Evolutionary conservation across 1,140 invertebrate genomes (phyloP), one percentile per base, ranked within the genome.

Genomic region (Frieseomelitta varia): DNA sequence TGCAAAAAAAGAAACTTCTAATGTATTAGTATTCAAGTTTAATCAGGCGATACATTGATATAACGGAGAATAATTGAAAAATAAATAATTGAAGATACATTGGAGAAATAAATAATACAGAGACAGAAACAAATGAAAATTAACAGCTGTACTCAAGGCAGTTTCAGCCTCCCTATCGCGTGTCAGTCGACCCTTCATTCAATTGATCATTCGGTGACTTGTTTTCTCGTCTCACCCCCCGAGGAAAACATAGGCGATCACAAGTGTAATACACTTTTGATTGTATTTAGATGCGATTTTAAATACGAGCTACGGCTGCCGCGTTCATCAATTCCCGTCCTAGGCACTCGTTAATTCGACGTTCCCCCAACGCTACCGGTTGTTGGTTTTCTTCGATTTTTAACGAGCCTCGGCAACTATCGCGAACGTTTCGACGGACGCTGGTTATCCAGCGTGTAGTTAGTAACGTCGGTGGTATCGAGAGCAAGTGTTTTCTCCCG

Each of bases 171-270:
- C 34, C 71, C 74, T 34, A 63, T 67, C 87, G 82, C 83, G 72
- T 85, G 78, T 76, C 76, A 72, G 86, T 79, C 84, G 77, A 72
- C 71, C 74, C 79, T 88, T 85, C 80, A 30, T 88, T 85, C 80
- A 34, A 88, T 88, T 85, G 84, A 88, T 88, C 84, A 77, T n/a
- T n/a, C 69, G 63, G 74, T 77, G 79, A 80, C 83, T 67, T 76
- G 56, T 76, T 80, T 84, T 72, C 39, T 30, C 17, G 24, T 0
- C 53, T 12, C n/a, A 4, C 14, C 11, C 21, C 19, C 39, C 51
- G 34, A 85, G 72, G 87, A 76, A 76, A 71, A 55, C 58, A 77
- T 0, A 47, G 55, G 80, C 53, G 47, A 61, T 34, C 63, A 15
- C 51, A 27, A 74, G 72, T 82, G 81, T 82, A 82, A 87, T 87